Conservation (phyloP, 2,888 invertebrate species). For the Pherbina coryleti region DNA sequence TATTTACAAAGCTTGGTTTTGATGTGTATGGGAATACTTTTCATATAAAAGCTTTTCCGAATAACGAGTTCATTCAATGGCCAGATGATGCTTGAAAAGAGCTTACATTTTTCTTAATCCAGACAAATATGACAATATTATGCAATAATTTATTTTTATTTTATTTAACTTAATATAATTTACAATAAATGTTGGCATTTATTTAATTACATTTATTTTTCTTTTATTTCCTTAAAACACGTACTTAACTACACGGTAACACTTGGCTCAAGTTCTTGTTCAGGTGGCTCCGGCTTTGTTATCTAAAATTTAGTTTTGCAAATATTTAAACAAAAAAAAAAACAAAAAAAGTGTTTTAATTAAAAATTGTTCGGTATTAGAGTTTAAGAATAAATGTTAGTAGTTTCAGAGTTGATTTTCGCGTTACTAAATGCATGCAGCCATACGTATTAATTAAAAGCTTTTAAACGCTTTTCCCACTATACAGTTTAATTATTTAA, state of each 20-base stretch:
- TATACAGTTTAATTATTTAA: too few relatives aligned
- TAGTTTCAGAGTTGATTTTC: too few relatives aligned
- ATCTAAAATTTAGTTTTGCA: constrained; percentile 36
- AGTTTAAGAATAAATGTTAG: too few relatives aligned
- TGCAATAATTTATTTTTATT: neutral
- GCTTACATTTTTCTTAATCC: neutral
- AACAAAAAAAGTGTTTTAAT: neutral
- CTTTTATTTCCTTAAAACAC: neutral
- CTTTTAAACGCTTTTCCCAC: too few relatives aligned
- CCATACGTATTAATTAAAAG: too few relatives aligned
- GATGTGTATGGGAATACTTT: constrained; percentile 43
- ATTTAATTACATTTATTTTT: neutral
- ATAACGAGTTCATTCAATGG: neutral
- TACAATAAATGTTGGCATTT: neutral
- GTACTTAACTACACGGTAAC: constrained; percentile 36
- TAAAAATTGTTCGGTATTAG: too few relatives aligned
- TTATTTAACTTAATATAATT: neutral
- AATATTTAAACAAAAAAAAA: neutral
- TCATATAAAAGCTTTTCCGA: constrained; percentile 14
- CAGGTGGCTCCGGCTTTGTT: constrained; percentile 39
- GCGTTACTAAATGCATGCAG: neutral
- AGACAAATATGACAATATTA: neutral
- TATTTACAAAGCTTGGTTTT: constrained; percentile 57
- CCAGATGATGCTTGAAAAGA: neutral
- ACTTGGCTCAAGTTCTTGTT: constrained; percentile 44